These are phyloP conservation scores for Scomber colias DNA, from an alignment of 2,113 vertebrate species.

Conservation along the genomic window DNA sequence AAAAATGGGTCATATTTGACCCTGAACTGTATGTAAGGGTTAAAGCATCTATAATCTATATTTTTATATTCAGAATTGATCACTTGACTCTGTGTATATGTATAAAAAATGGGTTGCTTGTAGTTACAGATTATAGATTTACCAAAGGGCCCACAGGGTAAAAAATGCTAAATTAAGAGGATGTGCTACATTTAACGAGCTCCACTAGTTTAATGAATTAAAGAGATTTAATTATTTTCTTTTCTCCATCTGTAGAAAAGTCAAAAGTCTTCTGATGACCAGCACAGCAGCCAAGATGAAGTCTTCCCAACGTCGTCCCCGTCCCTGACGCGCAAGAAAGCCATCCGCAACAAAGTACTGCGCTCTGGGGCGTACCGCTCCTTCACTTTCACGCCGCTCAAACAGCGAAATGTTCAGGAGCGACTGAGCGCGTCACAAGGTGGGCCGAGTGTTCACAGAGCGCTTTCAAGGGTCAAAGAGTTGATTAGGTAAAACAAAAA, in stretches of 20 bases:
- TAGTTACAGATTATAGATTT: too few species aligned
- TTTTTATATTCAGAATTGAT: too few species aligned
- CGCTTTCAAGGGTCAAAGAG: constrained; percentile 78
- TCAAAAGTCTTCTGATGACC: constrained; percentile 45
- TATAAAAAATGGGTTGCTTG: too few species aligned
- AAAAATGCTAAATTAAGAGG: too few species aligned
- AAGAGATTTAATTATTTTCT: background rate
- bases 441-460: constrained; percentile 82
- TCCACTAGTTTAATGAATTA: background rate
- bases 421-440: constrained; percentile 78
- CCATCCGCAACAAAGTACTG: constrained; percentile 93
- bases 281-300: constrained; percentile 77
- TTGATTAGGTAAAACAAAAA: constrained; percentile 82
- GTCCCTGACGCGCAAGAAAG: constrained; percentile 93
- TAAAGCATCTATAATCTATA: too few species aligned
- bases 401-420: constrained; percentile 87
- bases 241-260: constrained; percentile 31
- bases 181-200: too few species aligned
- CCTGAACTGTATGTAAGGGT: too few species aligned
- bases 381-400: constrained; percentile 88
- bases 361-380: constrained; percentile 94
- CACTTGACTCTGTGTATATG: too few species aligned
- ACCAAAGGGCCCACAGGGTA: too few species aligned
- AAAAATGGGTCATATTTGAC: too few species aligned
- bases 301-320: constrained; percentile 88